Percentiles rank a stretch among this genome's conserved stretches.
Conservation (phyloP, 2,888 invertebrate genomes). For the Eristalis arbustorum region DNA sequence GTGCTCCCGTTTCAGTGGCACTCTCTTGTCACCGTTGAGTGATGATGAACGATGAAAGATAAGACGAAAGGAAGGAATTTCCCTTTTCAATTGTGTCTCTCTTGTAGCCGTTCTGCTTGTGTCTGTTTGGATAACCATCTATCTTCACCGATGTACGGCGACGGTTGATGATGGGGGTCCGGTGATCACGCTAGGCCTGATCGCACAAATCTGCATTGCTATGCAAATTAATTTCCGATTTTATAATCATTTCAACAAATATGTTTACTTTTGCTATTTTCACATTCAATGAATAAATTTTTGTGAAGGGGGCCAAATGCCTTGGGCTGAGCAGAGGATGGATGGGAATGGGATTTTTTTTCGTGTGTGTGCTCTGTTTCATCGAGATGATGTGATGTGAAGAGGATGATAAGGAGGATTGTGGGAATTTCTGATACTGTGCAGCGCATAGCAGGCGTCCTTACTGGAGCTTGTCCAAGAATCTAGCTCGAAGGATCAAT, state of each 20-base stretch:
- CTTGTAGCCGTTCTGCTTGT: neutral
- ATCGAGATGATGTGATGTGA: neutral
- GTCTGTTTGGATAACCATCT: slow-evolving; percentile 58
- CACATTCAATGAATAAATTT: slow-evolving; percentile 69
- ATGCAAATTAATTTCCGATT: slow-evolving; percentile 66
- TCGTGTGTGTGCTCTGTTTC: no score
- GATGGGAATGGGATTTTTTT: slow-evolving; percentile 38
- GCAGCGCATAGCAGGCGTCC: no score
- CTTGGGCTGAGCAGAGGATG: neutral
- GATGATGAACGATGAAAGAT: slow-evolving; percentile 65
- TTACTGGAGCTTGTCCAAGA: no score
- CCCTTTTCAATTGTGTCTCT: slow-evolving; percentile 35
- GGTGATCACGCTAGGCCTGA: slow-evolving; percentile 24
- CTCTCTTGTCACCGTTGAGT: neutral
- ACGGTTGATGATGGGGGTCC: slow-evolving; percentile 2
- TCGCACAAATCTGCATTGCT: slow-evolving; percentile 17
- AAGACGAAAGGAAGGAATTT: slow-evolving; percentile 19
- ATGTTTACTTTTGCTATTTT: slow-evolving; percentile 67
- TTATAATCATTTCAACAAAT: slow-evolving; percentile 65
- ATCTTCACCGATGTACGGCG: neutral
- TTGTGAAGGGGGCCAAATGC: neutral
- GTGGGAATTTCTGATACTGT: slow-evolving; percentile 51
- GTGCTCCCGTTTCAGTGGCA: slow-evolving; percentile 64
- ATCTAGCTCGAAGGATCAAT: no score
- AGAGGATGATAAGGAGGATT: neutral